Base-by-base conservation (phyloP, 2,888 invertebrate genomes). In the Chalcosyrphus nemorum region DNA sequence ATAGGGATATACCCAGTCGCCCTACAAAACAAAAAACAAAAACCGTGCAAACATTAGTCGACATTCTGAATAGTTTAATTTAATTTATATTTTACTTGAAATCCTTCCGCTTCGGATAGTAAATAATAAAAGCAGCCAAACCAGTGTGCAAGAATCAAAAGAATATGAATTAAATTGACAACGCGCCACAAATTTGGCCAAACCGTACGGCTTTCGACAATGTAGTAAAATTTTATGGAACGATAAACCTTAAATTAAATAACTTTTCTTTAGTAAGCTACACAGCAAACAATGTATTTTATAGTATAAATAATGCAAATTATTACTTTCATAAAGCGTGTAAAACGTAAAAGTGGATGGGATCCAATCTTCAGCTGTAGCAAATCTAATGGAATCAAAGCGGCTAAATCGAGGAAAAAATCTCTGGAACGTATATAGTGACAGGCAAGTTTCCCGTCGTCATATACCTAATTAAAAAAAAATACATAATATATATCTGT, bases 81-180 rank as follows among this genome's bases (percentile, higher is more conserved):
- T 2, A 41, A 13, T 61, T 29, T 11, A 35, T 35, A 87, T 19
- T 91, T 92, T 81, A 95, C 95, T 93, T 95, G 94, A 91, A 97
- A 97, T 17, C 95, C 96, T 91, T 97, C 97, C 76, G 96, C 96
- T 90, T 98, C 97, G 4, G 98, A 98, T 72, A 98, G 94, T 89
- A 98, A 92, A 92, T 96, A 98, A 93, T 98, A 98, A 93, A 98
- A 98, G 92, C 98, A 98, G 72, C 98, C 98, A 91, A 98, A 98
- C 98, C 98, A 98, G 91, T 98, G 98, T 61, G 98, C 98, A 88
- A 98, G 93, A 89, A 98, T 96, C 88, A 98, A 94, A 86, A 98
- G 94, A 89, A 98, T 98, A 91, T 98, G 98, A 87, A 98, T 97
- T 86, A 98, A 93, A 92, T 98, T 98, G 89, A 97, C 95, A 86